Conservation (phyloP, 2,113 vertebrate species). For the Amazona guildingii region DNA sequence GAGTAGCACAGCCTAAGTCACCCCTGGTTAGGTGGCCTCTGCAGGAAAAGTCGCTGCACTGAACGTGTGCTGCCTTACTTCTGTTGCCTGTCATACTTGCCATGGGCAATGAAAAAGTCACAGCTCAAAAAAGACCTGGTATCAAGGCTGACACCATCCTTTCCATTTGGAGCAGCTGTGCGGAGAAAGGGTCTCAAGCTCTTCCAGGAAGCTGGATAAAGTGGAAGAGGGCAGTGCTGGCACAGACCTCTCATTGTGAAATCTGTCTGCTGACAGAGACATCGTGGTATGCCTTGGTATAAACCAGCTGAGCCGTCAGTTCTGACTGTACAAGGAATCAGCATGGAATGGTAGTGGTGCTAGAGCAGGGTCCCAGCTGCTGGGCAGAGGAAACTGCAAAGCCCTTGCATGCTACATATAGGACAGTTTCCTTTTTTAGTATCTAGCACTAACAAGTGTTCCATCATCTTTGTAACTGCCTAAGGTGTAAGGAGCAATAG, state of each 20-base stretch:
- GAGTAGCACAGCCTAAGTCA: not conserved
- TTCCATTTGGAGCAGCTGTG: not conserved
- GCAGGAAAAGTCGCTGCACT: not conserved
- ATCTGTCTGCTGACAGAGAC: not conserved
- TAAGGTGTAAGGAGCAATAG: not conserved
- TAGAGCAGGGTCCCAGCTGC: not conserved
- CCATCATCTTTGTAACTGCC: not conserved
- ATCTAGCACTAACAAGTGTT: not conserved
- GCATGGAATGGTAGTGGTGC: not conserved
- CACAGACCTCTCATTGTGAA: not conserved
- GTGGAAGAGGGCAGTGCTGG: not conserved
- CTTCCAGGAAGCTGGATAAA: not conserved
- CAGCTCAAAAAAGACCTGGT: not conserved
- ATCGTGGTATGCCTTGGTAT: not conserved
- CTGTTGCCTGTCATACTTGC: not conserved
- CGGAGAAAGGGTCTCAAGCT: not conserved
- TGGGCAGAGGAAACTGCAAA: not conserved
- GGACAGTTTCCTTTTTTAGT: not conserved
- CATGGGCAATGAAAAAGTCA: not conserved
- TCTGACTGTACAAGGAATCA: not conserved
- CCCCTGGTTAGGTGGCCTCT: fast-evolving
- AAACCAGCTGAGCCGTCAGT: not conserved
- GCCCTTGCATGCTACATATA: not conserved
- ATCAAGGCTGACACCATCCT: fast-evolving
- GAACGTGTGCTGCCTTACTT: not conserved